phyloP scores from a whole-genome alignment of 2,888 invertebrate genomes.

The Rhamnusium bicolor region DNA sequence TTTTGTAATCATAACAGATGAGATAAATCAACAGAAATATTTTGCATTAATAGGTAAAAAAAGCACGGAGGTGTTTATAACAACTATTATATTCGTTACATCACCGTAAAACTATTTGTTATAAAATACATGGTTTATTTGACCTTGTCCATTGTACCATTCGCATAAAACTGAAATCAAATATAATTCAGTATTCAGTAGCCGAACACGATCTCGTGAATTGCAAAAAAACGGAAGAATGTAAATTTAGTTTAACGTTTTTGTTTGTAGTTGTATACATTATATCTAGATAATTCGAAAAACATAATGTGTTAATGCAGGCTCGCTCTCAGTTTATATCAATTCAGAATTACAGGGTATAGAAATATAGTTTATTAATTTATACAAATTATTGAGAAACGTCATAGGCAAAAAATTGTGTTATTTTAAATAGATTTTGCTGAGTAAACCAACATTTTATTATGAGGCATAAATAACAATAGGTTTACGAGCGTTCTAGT shows the following conservation, averaged over 20 bases:
- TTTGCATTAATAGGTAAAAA: slow-evolving; percentile 6
- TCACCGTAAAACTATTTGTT: neutral
- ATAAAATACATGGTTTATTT: neutral
- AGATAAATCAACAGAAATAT: slow-evolving; percentile 8
- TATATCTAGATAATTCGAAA: neutral
- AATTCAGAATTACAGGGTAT: neutral
- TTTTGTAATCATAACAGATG: neutral
- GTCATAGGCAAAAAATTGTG: too few species aligned
- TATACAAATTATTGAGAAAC: too few species aligned
- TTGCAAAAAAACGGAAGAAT: neutral
- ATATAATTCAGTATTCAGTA: neutral
- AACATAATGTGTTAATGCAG: neutral
- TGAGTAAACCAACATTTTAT: too few species aligned
- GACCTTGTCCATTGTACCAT: neutral
- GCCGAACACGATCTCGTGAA: neutral
- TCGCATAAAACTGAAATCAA: neutral
- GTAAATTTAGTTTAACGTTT: neutral
- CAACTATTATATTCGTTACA: neutral
- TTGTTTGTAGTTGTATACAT: neutral
- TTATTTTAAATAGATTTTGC: too few species aligned
- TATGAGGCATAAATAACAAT: too few species aligned
- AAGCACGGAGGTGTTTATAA: neutral
- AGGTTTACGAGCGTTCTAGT: too few species aligned
- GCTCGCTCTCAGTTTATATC: neutral
- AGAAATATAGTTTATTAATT: too few species aligned